Evolutionary conservation across 2,888 invertebrate species (phyloP).

Genomic region (Neuroscelio doddi): DNA sequence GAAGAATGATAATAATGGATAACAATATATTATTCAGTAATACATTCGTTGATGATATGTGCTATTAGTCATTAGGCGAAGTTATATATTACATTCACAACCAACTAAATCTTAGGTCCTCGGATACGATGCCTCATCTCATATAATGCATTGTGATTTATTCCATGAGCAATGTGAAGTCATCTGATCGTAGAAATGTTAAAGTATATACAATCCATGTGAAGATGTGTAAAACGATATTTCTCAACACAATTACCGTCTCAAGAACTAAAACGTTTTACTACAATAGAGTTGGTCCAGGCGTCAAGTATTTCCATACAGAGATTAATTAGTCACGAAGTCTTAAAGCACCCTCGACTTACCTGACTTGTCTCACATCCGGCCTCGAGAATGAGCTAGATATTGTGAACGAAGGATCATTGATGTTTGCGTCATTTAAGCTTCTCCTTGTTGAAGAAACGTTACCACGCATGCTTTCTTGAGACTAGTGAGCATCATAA

Average conservation of each 20-base stretch:
- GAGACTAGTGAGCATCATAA: conserved; percentile 57
- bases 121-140: conserved; percentile 3
- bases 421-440: conserved; percentile 58
- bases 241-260: conserved; percentile 11
- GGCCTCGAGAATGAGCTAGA: conserved; percentile 40
- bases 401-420: conserved; percentile 57
- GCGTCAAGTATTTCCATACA: conserved; percentile 54
- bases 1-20: too few species aligned
- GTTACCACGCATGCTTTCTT: conserved; percentile 64
- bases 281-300: conserved; percentile 50
- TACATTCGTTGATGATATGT: neutral
- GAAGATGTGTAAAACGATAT: conserved; percentile 1
- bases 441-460: conserved; percentile 60
- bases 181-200: neutral
- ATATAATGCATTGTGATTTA: conserved; percentile 10
- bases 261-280: too few species aligned
- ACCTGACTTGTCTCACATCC: conserved; percentile 39
- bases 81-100: neutral
- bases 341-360: conserved; percentile 41
- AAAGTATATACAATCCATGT: neutral
- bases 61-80: conserved; percentile 1
- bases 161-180: conserved; percentile 2
- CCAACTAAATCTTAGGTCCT: conserved; percentile 1
- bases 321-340: conserved; percentile 67
- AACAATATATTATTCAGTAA: too few species aligned